Evolutionary conservation across 2,888 invertebrate genomes (phyloP).

Genomic region (Ligdia adustata): DNA sequence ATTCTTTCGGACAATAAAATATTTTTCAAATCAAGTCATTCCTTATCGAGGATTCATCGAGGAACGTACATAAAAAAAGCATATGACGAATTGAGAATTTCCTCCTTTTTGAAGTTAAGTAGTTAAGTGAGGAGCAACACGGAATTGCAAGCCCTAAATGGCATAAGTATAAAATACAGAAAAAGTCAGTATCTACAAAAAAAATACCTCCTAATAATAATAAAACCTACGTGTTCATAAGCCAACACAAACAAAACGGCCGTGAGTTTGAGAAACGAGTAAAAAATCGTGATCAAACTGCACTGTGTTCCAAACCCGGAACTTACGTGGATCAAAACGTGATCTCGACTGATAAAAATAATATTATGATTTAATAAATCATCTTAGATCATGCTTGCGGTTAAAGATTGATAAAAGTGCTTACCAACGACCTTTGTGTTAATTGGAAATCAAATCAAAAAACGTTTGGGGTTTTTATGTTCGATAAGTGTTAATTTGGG

Average conservation of each 20-base stretch:
- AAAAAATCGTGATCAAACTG: slow-evolving; percentile 31
- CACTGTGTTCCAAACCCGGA: slow-evolving; percentile 32
- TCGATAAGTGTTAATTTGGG: no score
- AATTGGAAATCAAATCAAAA: neutral
- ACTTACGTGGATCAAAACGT: slow-evolving; percentile 25
- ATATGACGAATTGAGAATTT: no score
- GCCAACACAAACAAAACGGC: slow-evolving; percentile 22
- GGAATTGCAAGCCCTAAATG: no score
- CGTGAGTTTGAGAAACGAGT: slow-evolving; percentile 28
- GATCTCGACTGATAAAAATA: slow-evolving; percentile 5
- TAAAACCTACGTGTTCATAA: slow-evolving; percentile 13
- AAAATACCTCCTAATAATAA: no score
- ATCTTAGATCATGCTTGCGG: neutral
- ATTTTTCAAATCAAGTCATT: no score
- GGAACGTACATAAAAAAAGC: no score
- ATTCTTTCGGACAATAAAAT: no score
- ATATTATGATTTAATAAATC: slow-evolving; percentile 5
- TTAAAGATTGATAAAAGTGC: neutral
- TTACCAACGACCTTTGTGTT: slow-evolving; percentile 5
- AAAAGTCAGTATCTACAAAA: no score
- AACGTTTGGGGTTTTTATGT: slow-evolving; percentile 1
- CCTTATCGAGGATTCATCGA: no score
- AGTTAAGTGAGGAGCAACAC: no score
- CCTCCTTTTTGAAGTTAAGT: no score
- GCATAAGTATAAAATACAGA: no score